These are phyloP conservation scores for Drosophila prolongata DNA, from an alignment of 2,888 invertebrate genomes.

Conservation along the genomic window DNA sequence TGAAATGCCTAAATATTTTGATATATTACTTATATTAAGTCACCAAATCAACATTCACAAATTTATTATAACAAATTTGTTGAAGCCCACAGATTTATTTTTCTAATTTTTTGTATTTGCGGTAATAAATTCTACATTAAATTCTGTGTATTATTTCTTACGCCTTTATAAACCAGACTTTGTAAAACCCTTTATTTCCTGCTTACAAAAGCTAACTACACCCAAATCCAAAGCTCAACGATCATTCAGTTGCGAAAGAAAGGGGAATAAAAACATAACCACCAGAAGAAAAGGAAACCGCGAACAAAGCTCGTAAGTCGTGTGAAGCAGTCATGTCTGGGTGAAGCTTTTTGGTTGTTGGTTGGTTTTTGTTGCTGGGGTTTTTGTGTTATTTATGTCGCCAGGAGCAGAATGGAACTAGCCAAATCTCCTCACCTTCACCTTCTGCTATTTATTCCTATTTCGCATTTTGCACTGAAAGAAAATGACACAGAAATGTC, in stretches of 20 bases:
- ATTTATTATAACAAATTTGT: too few relatives aligned
- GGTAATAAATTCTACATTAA: background rate
- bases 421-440: slow-evolving; percentile 23
- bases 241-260: slow-evolving; percentile 2
- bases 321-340: slow-evolving; percentile 28
- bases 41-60: too few relatives aligned
- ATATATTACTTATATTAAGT: too few relatives aligned
- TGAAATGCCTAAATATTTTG: too few relatives aligned
- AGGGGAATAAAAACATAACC: slow-evolving; percentile 7
- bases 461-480: background rate
- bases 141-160: background rate
- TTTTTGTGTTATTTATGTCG: slow-evolving; percentile 25
- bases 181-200: background rate
- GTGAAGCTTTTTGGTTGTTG: slow-evolving; percentile 27
- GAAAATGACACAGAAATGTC: background rate
- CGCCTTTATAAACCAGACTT: background rate
- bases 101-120: background rate
- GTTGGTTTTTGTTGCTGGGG: slow-evolving; percentile 5
- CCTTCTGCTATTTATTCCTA: slow-evolving; percentile 21
- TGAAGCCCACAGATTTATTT: background rate
- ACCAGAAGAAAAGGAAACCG: slow-evolving; percentile 22
- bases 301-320: slow-evolving; percentile 31
- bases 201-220: background rate
- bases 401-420: slow-evolving; percentile 13
- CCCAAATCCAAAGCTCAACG: slow-evolving; percentile 5